phyloP scores from a whole-genome alignment of 2,888 invertebrate genomes.

The Helleia helle region DNA sequence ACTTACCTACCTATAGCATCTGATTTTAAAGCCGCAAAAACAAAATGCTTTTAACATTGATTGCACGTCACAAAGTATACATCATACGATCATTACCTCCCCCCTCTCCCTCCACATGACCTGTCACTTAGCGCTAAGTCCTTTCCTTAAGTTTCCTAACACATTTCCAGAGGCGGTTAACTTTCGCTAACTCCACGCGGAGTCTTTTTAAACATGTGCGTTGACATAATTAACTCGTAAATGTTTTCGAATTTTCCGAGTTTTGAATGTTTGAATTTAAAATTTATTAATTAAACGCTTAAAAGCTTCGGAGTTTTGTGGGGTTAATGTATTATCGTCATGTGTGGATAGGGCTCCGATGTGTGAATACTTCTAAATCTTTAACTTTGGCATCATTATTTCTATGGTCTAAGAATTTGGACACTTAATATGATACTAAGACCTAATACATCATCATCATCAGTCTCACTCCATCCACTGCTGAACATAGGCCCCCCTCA shows the following conservation, averaged over 20 bases:
- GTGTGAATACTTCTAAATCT: too few relatives aligned
- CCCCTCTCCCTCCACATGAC: slow-evolving; percentile 17
- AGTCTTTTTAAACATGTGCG: slow-evolving; percentile 51
- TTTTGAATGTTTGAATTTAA: too few relatives aligned
- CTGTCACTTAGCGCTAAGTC: slow-evolving; percentile 23
- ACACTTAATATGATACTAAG: too few relatives aligned
- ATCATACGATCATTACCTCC: slow-evolving; percentile 9
- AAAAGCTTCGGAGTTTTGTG: too few relatives aligned
- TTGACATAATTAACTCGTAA: slow-evolving; percentile 46
- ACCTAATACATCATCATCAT: too few relatives aligned
- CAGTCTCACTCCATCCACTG: too few relatives aligned
- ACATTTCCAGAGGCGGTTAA: slow-evolving; percentile 38
- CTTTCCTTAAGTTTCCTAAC: slow-evolving; percentile 34
- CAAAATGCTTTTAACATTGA: slow-evolving; percentile 4
- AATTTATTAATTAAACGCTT: too few relatives aligned
- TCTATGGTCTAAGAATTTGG: too few relatives aligned
- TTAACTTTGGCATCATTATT: too few relatives aligned
- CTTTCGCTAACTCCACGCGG: slow-evolving; percentile 43
- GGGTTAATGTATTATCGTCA: too few relatives aligned
- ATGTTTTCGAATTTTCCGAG: slow-evolving; percentile 7
- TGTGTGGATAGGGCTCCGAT: too few relatives aligned
- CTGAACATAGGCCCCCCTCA: too few relatives aligned
- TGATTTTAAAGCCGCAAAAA: background rate
- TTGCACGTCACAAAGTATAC: background rate
- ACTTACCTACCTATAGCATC: background rate